Base-by-base conservation (phyloP, 2,797 vertebrate species). In the Typhlichthys eigenmanni region DNA sequence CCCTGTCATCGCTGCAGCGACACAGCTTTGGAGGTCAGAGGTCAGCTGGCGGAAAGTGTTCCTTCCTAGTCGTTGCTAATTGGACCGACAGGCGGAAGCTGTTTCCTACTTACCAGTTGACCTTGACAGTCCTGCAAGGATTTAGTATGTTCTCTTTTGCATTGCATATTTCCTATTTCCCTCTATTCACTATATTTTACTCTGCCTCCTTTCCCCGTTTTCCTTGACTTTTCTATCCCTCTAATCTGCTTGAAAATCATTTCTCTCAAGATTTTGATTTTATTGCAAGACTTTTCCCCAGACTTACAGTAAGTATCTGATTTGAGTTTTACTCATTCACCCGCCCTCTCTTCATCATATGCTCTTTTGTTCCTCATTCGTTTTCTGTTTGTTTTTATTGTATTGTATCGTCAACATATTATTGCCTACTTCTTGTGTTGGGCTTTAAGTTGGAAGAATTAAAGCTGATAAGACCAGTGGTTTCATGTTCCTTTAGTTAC, bases 21-120 rank as follows among this genome's bases (percentile, higher is more conserved):
- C 84, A 79, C 84, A 88, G 88, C 86, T 89, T 87, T 87, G 84
- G 80, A 81, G 85, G 83, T 90, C 85, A 85, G 65, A 79, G 86
- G 86, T 88, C 75, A 43, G 47, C 75, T 38, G 77, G 79, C 61
- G 71, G 64, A 83, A 85, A 85, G 70, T 64, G 75, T 86, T 85
- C 73, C 87, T 88, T 87, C 86, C 83, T 89, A 82, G 85, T 87
- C 80, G 80, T 76, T 84, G 80, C 86, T 90, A 91, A 91, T 90
- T 90, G 88, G 89, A 88, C 87, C 81, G 85, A 81, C 85, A 83
- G 79, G 58, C 81, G 69, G 64, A 24, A 24, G 69, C 70, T 2
- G 78, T 73, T 88, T 87, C 79, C 84, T 87, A 81, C 82, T 87
- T 87, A 82, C 71, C 61, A 81, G 72, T 69, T 87, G 87, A 90